Conservation (phyloP, 1,140 invertebrate species). For the Chrysoperla carnea region DNA sequence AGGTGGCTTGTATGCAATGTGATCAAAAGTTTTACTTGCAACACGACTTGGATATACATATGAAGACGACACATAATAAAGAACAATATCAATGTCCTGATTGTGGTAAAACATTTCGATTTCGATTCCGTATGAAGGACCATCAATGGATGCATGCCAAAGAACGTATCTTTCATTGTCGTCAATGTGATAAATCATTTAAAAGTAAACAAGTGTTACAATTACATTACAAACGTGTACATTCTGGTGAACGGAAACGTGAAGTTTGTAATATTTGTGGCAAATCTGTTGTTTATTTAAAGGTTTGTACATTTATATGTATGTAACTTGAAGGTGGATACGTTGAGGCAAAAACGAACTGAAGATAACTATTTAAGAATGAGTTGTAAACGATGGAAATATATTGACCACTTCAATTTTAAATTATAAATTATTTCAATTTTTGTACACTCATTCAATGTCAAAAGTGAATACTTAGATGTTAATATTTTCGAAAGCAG, state of each 20-base stretch:
- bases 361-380: too few species aligned
- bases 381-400: too few species aligned
- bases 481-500: too few species aligned
- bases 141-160: background rate
- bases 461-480: too few species aligned
- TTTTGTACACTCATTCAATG: too few species aligned
- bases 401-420: too few species aligned
- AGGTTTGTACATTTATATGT: too few species aligned
- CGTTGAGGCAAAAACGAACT: too few species aligned
- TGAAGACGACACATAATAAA: background rate
- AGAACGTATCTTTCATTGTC: background rate
- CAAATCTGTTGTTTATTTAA: slow-evolving; percentile 11
- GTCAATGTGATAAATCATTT: background rate
- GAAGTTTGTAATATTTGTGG: slow-evolving; percentile 15
- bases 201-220: background rate
- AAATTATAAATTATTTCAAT: too few species aligned
- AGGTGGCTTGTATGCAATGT: background rate
- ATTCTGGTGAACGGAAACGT: slow-evolving; percentile 5
- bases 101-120: background rate
- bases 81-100: background rate
- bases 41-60: background rate
- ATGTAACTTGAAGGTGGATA: too few species aligned
- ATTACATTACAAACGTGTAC: background rate
- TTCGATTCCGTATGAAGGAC: background rate
- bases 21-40: background rate